These are phyloP conservation scores for Drosophila leonis DNA, from an alignment of 2,888 invertebrate genomes.

Conservation along the genomic window DNA sequence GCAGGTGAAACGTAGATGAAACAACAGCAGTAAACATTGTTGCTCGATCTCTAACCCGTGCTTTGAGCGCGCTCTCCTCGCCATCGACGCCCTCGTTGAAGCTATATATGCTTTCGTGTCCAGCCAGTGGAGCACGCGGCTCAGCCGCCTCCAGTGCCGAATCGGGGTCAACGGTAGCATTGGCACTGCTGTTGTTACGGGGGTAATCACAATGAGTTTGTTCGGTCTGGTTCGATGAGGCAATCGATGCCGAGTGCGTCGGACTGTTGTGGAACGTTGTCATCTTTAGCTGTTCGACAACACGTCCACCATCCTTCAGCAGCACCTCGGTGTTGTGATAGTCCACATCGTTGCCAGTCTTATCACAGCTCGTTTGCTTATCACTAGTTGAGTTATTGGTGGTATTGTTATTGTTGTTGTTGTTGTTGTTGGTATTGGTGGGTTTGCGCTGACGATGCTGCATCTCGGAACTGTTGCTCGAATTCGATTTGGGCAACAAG, in stretches of 20 bases:
- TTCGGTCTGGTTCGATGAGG: conserved; percentile 83
- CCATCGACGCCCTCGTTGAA: conserved; percentile 53
- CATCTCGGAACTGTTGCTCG: conserved; percentile 75
- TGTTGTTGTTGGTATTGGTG: conserved; percentile 47
- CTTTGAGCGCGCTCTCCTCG: conserved; percentile 79
- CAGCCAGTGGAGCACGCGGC: conserved; percentile 63
- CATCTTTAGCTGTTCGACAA: conserved; percentile 73
- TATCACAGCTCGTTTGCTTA: conserved; percentile 76
- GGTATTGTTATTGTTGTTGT: conserved; percentile 66
- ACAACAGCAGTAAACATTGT: conserved; percentile 51
- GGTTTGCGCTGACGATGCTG: conserved; percentile 84
- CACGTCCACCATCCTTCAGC: conserved; percentile 63
- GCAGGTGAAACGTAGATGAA: conserved; percentile 67
- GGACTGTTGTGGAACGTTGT: conserved; percentile 74
- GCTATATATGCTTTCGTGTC: conserved; percentile 68
- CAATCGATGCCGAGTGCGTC: conserved; percentile 66
- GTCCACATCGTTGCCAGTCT: conserved; percentile 61
- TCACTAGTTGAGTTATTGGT: conserved; percentile 58
- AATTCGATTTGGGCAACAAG: conserved; percentile 13
- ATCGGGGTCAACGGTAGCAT: conserved; percentile 52
- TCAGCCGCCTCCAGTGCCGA: conserved; percentile 26
- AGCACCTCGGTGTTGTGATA: conserved; percentile 75
- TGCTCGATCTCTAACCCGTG: conserved; percentile 83
- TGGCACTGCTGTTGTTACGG: conserved; percentile 37
- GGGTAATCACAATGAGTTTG: conserved; percentile 81